Evolutionary conservation across 2,797 vertebrate genomes (phyloP), one percentile per base, ranked within the genome.

Genomic region (Rhynchotus rufescens): DNA sequence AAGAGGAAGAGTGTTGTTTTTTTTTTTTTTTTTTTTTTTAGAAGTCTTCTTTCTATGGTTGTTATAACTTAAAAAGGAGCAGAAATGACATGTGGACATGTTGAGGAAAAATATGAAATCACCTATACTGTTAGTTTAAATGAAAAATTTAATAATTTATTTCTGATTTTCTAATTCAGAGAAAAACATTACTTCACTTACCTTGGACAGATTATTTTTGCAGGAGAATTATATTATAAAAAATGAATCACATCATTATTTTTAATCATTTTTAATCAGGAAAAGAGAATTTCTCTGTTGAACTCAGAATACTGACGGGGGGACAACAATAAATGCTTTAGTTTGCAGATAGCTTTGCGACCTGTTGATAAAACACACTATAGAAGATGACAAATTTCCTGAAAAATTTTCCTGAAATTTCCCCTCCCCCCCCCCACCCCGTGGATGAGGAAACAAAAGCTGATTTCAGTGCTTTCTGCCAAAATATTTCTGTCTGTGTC

Each of bases 311-410:
- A 4, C 4, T 64, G 21, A 23, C 7, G 15, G 5, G 26, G 9
- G 1, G 2, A 1, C 1, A 5, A 25, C 6, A 4, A 1, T 45
- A 42, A 10, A 1, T 32, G 10, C 12, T 36, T 80, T 56, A 6
- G 8, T 36, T 61, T 38, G 30, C 17, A 40, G 23, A 40, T 57
- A 40, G 30, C 38, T 62, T 76, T 40, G 47, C 25, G 22, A 32
- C 20, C 9, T 62, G 17, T 77, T 15, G 23, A n/a, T n/a, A n/a
- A 62, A 64, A 32, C n/a, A 28, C 47, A 49, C 12, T 64, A 32
- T 32, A 64, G 16, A 42, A 20, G 11, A 45, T 47, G 40, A 21
- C 7, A 34, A 40, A 10, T 42, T 64, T 62, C 22, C 34, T 20
- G 3, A 42, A 45, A 59, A 3, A 16, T 60, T 25, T 60, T 60